A percentile compares a stretch with the other conserved stretches of the same genome.
Conservation (phyloP, 2,888 invertebrate species). For the Beris morrisii region DNA sequence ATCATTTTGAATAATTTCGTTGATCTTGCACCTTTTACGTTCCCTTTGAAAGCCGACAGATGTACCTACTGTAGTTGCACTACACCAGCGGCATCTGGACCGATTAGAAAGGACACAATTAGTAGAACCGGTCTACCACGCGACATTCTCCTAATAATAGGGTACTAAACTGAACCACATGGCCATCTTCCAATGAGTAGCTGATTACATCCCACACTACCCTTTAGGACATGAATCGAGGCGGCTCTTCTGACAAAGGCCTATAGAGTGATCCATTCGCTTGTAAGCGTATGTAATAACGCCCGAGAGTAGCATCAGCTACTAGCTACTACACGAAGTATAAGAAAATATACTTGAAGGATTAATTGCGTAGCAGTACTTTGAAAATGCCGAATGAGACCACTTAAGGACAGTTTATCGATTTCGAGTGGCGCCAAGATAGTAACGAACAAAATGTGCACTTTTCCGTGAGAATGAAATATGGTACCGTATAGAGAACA, state of each 20-base stretch:
- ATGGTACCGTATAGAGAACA: not conserved
- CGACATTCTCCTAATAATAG: slow-evolving; percentile 30
- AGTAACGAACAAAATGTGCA: slow-evolving; percentile 11
- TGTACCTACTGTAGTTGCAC: too few species aligned
- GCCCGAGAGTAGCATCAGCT: too few species aligned
- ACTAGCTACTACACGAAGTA: not conserved
- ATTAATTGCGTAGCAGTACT: slow-evolving; percentile 22
- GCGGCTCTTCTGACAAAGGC: slow-evolving; percentile 20
- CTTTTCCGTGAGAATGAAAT: slow-evolving; percentile 18
- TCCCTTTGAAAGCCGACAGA: too few species aligned
- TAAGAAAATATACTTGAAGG: slow-evolving; percentile 23
- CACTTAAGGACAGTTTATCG: slow-evolving; percentile 31
- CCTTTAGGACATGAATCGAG: slow-evolving; percentile 6
- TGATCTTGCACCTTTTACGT: too few species aligned
- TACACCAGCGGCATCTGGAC: too few species aligned
- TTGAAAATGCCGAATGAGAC: slow-evolving; percentile 30
- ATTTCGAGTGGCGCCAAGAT: slow-evolving; percentile 31
- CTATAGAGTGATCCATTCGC: slow-evolving; percentile 22
- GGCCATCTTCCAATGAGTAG: slow-evolving; percentile 17
- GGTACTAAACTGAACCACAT: slow-evolving; percentile 27
- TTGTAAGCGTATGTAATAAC: slow-evolving; percentile 25
- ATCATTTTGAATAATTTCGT: too few species aligned
- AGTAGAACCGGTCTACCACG: slow-evolving; percentile 4
- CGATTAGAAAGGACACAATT: too few species aligned
- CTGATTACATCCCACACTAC: slow-evolving; percentile 12